Base-by-base conservation (phyloP, 2,888 invertebrate genomes). In the Euclidia mi region DNA sequence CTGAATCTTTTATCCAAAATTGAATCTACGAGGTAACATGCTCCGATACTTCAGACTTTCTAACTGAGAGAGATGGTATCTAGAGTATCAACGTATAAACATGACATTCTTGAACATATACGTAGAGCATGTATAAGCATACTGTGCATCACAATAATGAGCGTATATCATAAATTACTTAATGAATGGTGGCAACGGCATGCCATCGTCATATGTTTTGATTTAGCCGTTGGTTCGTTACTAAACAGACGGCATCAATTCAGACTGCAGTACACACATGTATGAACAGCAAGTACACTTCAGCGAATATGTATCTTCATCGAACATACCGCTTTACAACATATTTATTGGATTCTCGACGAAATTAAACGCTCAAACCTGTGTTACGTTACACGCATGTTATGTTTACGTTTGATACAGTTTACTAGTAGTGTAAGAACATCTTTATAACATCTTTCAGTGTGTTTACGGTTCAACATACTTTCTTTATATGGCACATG, bases 401-500 rank as follows among this genome's bases (percentile, higher is more conserved):
- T 62, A 65, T 83, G 86, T 88, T 88, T 88, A 84, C 70, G 75
- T 76, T 78, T 79, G 60, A 71, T 71, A 71, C 60, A 66, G 66
- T 74, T 76, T 76, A 72, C 70, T 77, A 76, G 70, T 69, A 70
- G 71, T 65, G 74, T 70, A 74, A 61, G 70, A 77, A 75, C 88
- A 85, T 90, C 90, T 93, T 91, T 87, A 84, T 81, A 83, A 83
- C 82, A 88, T 92, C 92, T 90, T 89, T 92, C 92, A 90, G 79
- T 78, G 66, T 87, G 88, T 89, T 87, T 85, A 88, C 81, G 77
- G 90, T 91, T 91, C 90, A 92, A 90, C 72, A 90, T 84, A 90
- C 89, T 86, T 83, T 79, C 71, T 67, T 70, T 72, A 63, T 69
- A 9, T 34, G 34, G 6, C 6, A 41, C 46, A 40, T 40, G 37